Evolutionary conservation across 2,797 vertebrate species (phyloP).

Genomic region (Propithecus deckenii): DNA sequence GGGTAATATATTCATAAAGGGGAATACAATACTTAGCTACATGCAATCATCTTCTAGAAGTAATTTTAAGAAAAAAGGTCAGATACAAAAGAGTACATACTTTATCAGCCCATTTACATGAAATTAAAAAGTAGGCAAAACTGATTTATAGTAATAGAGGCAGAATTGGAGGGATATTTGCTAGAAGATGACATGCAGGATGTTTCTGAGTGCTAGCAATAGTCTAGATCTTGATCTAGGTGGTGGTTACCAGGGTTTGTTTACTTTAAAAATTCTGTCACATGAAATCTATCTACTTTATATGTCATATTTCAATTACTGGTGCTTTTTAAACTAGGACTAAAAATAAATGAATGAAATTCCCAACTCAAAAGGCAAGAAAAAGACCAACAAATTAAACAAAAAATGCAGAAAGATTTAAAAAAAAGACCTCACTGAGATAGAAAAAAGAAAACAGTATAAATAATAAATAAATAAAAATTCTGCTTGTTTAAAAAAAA

Average conservation of each 20-base stretch:
- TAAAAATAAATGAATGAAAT: neutral
- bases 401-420: neutral
- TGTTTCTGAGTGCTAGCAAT: neutral
- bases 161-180: neutral
- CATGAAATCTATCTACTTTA: neutral
- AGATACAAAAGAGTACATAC: neutral
- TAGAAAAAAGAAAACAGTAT: neutral
- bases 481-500: neutral
- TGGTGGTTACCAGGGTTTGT: neutral
- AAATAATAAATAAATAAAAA: slow-evolving; percentile 41
- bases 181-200: neutral
- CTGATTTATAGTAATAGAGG: neutral
- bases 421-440: slow-evolving; percentile 40
- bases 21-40: neutral
- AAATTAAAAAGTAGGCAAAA: neutral
- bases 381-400: neutral
- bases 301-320: neutral
- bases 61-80: neutral
- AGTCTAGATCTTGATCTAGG: neutral
- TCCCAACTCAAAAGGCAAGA: neutral
- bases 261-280: neutral
- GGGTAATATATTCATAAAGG: neutral
- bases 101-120: neutral
- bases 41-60: neutral
- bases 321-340: neutral